Conservation (phyloP, 1,140 invertebrate genomes). For the Sminthurinus signatus region DNA sequence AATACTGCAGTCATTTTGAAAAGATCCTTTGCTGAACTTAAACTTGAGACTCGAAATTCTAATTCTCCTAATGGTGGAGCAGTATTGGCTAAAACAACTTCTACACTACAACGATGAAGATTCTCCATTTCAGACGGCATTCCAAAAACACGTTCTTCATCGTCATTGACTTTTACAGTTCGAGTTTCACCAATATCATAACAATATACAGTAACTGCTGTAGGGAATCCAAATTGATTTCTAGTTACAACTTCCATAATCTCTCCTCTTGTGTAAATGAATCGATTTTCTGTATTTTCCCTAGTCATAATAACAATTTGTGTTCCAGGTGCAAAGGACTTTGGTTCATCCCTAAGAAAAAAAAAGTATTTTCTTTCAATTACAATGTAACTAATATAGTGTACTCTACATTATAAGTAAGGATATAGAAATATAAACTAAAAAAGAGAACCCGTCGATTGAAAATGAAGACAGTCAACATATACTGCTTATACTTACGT, state of each 20-base stretch:
- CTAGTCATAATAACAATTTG: background rate
- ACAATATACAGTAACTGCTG: background rate
- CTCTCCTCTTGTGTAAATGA: constrained; percentile 4
- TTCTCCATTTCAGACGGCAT: background rate
- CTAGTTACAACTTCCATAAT: background rate
- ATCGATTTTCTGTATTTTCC: background rate
- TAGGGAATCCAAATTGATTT: background rate
- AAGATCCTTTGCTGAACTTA: background rate
- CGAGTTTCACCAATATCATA: constrained; percentile 1
- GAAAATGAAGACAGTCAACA: no score
- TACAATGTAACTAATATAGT: no score
- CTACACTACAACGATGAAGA: background rate
- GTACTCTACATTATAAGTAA: no score
- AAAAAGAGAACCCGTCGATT: no score
- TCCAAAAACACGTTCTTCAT: background rate
- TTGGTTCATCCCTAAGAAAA: background rate
- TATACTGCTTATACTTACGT: no score
- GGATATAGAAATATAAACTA: no score
- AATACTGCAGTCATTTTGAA: background rate
- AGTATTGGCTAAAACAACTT: background rate
- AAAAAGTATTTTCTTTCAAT: background rate
- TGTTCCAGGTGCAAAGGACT: background rate
- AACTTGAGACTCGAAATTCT: background rate
- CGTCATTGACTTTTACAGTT: background rate
- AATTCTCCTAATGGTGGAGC: background rate